These are phyloP conservation scores for Caenorhabditis auriculariae DNA, from an alignment of 2,888 invertebrate species.

Conservation along the genomic window DNA sequence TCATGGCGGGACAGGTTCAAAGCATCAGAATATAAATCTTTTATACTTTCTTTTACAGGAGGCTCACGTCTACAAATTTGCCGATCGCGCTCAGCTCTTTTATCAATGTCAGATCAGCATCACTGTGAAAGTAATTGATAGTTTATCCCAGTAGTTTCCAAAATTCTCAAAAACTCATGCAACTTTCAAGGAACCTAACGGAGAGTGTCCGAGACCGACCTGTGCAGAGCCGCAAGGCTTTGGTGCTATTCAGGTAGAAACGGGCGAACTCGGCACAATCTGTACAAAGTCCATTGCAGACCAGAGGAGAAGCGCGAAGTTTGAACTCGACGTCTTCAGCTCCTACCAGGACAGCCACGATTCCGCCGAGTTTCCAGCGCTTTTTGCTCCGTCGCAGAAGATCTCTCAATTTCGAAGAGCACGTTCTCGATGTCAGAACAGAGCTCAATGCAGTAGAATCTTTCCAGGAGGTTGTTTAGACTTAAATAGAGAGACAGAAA, in stretches of 20 bases:
- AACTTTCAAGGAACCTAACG: constrained; percentile 60
- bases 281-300: too few species aligned
- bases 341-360: constrained; percentile 19
- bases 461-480: constrained; percentile 32
- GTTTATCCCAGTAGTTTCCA: too few species aligned
- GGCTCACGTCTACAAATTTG: constrained; percentile 62
- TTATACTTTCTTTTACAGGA: constrained; percentile 30
- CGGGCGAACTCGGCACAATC: constrained; percentile 15
- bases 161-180: too few species aligned
- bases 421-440: constrained; percentile 45
- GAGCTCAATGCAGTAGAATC: constrained; percentile 48
- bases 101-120: constrained; percentile 61
- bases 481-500: too few species aligned
- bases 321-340: constrained; percentile 19
- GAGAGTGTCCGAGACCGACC: constrained; percentile 59
- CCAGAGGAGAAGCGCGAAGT: too few species aligned
- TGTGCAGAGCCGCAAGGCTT: constrained; percentile 60
- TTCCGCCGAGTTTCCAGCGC: constrained; percentile 22
- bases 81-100: constrained; percentile 56
- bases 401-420: constrained; percentile 34
- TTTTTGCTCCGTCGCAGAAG: constrained; percentile 35
- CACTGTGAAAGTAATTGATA: too few species aligned
- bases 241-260: constrained; percentile 50
- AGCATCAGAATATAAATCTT: not conserved
- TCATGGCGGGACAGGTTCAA: constrained; percentile 51